Evolutionary conservation across 2,797 vertebrate genomes (phyloP), one percentile per base, ranked within the genome.

Genomic region (Propithecus deckenii): DNA sequence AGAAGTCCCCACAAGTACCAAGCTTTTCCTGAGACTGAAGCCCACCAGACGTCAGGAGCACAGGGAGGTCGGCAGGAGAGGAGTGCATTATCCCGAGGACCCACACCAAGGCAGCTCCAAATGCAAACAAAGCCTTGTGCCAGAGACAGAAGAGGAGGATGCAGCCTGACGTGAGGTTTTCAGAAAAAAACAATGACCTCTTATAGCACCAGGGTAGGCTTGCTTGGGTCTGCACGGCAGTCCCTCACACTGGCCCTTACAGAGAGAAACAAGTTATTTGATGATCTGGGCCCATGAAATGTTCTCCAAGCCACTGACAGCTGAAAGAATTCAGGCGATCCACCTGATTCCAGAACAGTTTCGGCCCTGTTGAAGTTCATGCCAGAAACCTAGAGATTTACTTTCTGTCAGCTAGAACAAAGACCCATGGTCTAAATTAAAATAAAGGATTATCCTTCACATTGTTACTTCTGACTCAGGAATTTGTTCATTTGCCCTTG

Each of bases 401-500:
- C 76, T 83, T 94, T 86, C 55, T 96, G 43, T 94, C 84, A 87
- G 46, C 67, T 79, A 96, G 32, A 96, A 96, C 41, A 97, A 93
- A 97, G 63, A 91, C 59, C 61, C 74, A 94, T 76, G 12, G 50
- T 92, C 93, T 96, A 69, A 94, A 95, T 75, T 87, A 90, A 96
- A 96, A 95, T 87, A 87, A 95, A 96, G 84, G 86, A 89, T 96
- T 95, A 89, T 92, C 95, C 83, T 97, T 97, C 38, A 95, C 83
- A 93, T 87, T 63, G 95, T 89, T 93, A 85, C 32, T 55, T 95
- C 59, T 76, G 78, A 95, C 90, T 96, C 91, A 65, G 32, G 61
- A 76, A 88, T 93, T 91, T 90, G 83, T 83, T 95, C 69, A 95
- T 78, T 20, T 81, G 78, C 86, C 35, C 63, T 94, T 96, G 89